Percentiles rank a stretch among this genome's conserved stretches.
Conservation (phyloP, 2,888 invertebrate species). For the Euspilapteryx auroguttella region DNA sequence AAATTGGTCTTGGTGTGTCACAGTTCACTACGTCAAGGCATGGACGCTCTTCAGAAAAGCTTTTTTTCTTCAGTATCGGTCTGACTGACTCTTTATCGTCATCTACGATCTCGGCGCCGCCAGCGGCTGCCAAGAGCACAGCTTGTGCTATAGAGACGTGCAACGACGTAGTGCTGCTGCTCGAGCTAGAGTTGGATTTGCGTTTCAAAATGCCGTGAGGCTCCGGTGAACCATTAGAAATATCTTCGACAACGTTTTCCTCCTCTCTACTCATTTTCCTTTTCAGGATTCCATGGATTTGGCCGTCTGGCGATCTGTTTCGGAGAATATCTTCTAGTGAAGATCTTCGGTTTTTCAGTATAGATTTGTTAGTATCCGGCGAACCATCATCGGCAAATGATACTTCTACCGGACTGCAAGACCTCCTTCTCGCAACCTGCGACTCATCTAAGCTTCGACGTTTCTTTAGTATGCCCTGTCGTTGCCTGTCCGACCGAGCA, state of each 20-base stretch:
- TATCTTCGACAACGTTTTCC: constrained; percentile 64
- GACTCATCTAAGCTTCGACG: constrained; percentile 81
- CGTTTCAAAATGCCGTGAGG: constrained; percentile 82
- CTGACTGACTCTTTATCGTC: constrained; percentile 66
- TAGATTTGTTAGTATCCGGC: constrained; percentile 63
- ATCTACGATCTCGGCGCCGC: constrained; percentile 56
- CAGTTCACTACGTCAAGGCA: constrained; percentile 41
- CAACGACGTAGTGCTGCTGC: constrained; percentile 64
- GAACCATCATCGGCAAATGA: constrained; percentile 61
- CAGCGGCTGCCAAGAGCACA: constrained; percentile 66
- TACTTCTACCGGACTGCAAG: constrained; percentile 72
- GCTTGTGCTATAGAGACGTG: constrained; percentile 72
- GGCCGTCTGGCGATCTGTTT: constrained; percentile 66
- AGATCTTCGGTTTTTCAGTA: constrained; percentile 69
- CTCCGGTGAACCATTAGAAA: constrained; percentile 66
- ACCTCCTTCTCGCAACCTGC: constrained; percentile 68
- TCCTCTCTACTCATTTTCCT: constrained; percentile 67
- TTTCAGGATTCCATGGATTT: constrained; percentile 70
- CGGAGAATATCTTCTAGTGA: constrained; percentile 71
- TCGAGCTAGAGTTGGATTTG: constrained; percentile 71
- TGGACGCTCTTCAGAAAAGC: constrained; percentile 69
- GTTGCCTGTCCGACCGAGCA: constrained; percentile 55
- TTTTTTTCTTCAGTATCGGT: constrained; percentile 84
- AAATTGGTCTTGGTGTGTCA: constrained; percentile 71
- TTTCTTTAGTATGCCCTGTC: constrained; percentile 82